Percentiles rank a stretch among this genome's conserved stretches.
Evolutionary conservation across 2,113 vertebrate species (phyloP).

Genomic region (Balaeniceps rex): DNA sequence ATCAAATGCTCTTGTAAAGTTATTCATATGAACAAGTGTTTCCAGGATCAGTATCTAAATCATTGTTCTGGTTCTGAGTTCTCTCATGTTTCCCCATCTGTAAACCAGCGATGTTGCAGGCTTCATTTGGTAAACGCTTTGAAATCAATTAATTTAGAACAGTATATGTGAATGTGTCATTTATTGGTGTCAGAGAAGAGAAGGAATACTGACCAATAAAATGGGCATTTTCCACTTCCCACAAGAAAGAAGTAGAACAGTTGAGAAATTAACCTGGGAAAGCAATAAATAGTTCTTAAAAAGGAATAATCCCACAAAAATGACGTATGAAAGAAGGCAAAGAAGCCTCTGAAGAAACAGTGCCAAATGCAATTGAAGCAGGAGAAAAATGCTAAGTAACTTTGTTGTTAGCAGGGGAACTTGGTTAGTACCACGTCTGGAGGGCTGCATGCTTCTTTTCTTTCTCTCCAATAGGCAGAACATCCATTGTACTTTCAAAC

Average conservation of each 20-base stretch:
- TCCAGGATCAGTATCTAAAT: background rate
- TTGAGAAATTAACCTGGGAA: background rate
- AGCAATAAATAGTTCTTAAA: background rate
- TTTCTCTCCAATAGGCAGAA: background rate
- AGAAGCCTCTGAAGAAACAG: background rate
- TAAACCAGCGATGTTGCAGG: background rate
- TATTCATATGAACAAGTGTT: background rate
- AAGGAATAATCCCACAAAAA: background rate
- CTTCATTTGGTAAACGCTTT: background rate
- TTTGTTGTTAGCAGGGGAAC: background rate
- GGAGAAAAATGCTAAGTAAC: background rate
- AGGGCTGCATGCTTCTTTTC: background rate
- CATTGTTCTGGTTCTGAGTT: background rate
- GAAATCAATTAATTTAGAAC: background rate
- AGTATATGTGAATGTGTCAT: background rate
- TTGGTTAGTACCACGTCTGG: background rate
- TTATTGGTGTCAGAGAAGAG: background rate
- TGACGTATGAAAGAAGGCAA: background rate
- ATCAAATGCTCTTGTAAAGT: background rate
- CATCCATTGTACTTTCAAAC: background rate
- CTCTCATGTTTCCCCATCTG: background rate
- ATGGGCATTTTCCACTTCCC: background rate
- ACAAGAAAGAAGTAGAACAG: background rate
- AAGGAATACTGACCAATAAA: background rate
- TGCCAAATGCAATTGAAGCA: background rate